phyloP scores from a whole-genome alignment of 2,888 invertebrate genomes.

The Eupeodes latifasciatus region DNA sequence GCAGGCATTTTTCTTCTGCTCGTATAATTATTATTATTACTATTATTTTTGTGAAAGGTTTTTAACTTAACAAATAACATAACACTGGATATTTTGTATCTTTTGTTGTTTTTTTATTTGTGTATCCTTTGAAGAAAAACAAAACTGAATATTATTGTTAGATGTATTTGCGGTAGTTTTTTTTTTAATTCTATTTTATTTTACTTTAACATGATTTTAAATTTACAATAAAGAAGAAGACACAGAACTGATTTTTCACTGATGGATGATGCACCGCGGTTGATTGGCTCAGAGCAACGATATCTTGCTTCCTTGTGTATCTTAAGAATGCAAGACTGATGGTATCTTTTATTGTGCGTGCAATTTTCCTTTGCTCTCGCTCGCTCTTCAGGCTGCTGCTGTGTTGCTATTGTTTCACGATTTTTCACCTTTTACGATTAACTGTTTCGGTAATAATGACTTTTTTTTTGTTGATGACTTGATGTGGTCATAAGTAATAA shows the following conservation, averaged over 20 bases:
- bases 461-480: constrained; percentile 34
- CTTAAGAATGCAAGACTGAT: constrained; percentile 65
- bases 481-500: background rate
- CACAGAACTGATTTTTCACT: constrained; percentile 58
- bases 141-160: constrained; percentile 10
- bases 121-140: constrained; percentile 17
- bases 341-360: constrained; percentile 68
- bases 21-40: constrained; percentile 49
- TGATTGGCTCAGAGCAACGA: constrained; percentile 48
- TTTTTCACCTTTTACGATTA: constrained; percentile 74
- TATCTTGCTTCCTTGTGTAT: constrained; percentile 71
- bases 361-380: constrained; percentile 52
- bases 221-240: background rate
- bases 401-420: constrained; percentile 66
- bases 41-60: constrained; percentile 59
- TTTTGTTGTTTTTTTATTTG: constrained; percentile 8
- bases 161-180: constrained; percentile 7
- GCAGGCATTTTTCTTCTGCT: constrained; percentile 64
- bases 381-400: constrained; percentile 26
- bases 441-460: constrained; percentile 71
- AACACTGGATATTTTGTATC: constrained; percentile 47
- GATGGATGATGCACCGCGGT: background rate
- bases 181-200: background rate
- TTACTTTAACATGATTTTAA: constrained; percentile 62
- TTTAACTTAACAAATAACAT: constrained; percentile 70